These are phyloP conservation scores for Seriola dumerili DNA, from an alignment of 2,113 vertebrate genomes.

Conservation along the genomic window DNA sequence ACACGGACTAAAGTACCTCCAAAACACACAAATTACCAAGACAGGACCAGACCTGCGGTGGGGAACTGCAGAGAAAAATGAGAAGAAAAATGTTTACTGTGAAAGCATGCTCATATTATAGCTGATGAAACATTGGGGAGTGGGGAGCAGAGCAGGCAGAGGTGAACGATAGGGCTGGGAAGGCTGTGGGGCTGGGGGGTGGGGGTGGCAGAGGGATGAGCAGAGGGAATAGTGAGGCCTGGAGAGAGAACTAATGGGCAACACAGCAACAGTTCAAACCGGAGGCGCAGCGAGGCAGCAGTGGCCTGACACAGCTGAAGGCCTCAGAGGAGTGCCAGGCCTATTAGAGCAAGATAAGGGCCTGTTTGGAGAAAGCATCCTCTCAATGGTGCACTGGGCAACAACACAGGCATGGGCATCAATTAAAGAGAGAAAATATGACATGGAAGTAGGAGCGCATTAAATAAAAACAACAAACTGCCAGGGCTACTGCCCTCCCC, in stretches of 20 bases:
- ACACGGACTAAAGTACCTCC: constrained; percentile 51
- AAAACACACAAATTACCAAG: constrained; percentile 65
- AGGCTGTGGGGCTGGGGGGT: constrained; percentile 47
- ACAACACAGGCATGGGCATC: constrained; percentile 80
- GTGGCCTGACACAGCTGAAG: constrained; percentile 86
- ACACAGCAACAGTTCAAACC: constrained; percentile 82
- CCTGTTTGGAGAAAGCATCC: constrained; percentile 83
- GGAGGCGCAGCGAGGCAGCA: constrained; percentile 80
- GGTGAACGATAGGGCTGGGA: constrained; percentile 72
- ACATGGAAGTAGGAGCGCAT: constrained; percentile 81
- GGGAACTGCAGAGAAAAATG: constrained; percentile 82
- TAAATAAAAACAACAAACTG: constrained; percentile 85
- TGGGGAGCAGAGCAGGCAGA: constrained; percentile 62
- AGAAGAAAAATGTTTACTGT: constrained; percentile 91
- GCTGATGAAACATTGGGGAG: constrained; percentile 81
- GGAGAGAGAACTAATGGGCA: constrained; percentile 86
- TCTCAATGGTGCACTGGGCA: constrained; percentile 81
- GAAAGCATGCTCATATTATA: constrained; percentile 81
- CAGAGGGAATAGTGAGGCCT: constrained; percentile 78
- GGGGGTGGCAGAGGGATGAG: constrained; percentile 72
- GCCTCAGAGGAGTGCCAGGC: constrained; percentile 84
- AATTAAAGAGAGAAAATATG: constrained; percentile 87
- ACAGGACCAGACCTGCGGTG: constrained; percentile 52
- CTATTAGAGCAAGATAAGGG: constrained; percentile 88
- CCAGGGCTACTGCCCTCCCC: constrained; percentile 67